Conservation (phyloP, 1,140 invertebrate species). For the Drosophila carrolli region DNA sequence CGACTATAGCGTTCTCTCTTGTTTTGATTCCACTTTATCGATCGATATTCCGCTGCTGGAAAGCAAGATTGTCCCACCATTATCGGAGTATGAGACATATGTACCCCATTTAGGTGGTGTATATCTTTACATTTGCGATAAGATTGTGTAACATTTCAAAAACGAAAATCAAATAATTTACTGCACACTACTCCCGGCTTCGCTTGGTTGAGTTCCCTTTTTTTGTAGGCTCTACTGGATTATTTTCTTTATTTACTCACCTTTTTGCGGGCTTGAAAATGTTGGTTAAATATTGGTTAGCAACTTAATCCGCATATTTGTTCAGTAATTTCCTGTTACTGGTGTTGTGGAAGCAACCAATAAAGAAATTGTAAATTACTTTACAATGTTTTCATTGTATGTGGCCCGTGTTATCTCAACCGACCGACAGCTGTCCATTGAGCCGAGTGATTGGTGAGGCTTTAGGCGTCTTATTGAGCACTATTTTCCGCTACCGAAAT, state of each 20-base stretch:
- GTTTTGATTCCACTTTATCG: not conserved
- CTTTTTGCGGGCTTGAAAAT: constrained; percentile 16
- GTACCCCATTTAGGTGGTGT: constrained; percentile 1
- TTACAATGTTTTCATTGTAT: constrained; percentile 33
- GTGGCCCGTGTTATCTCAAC: constrained; percentile 14
- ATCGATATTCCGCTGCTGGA: constrained; percentile 9
- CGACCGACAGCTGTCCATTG: constrained; percentile 22
- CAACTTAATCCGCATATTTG: constrained; percentile 40
- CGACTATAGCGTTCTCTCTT: no score
- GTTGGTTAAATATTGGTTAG: constrained; percentile 37
- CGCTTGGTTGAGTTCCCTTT: constrained; percentile 24
- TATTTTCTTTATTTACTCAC: constrained; percentile 25
- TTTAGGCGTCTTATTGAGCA: not conserved
- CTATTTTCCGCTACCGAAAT: constrained; percentile 7
- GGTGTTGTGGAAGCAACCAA: constrained; percentile 7
- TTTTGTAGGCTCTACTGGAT: constrained; percentile 4
- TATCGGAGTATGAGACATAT: constrained; percentile 22
- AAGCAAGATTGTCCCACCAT: not conserved
- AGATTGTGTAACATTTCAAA: constrained; percentile 37
- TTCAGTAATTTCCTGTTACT: constrained; percentile 32
- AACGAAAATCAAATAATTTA: constrained; percentile 27
- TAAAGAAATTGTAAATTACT: constrained; percentile 3
- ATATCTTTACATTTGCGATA: constrained; percentile 28
- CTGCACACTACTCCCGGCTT: constrained; percentile 25
- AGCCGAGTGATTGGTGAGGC: constrained; percentile 8